Percentiles rank a stretch among this genome's conserved stretches.
Evolutionary conservation across 1,140 invertebrate species (phyloP).

Genomic region (Cylas formicarius): DNA sequence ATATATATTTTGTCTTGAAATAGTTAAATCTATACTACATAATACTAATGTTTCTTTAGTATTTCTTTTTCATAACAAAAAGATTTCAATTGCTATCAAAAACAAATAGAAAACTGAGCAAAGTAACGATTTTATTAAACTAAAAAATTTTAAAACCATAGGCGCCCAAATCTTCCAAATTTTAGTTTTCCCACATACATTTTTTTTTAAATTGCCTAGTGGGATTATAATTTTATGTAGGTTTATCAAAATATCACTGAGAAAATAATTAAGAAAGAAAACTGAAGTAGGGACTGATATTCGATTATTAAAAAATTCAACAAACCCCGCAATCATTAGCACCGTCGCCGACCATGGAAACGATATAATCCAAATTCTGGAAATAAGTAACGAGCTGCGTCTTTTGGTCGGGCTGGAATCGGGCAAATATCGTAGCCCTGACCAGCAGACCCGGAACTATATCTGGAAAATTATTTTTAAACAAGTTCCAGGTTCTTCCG

Average conservation of each 20-base stretch:
- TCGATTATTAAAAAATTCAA: constrained; percentile 9
- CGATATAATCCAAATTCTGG: constrained; percentile 74
- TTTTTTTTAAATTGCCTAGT: no score
- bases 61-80: no score
- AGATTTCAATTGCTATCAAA: no score
- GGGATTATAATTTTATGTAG: no score
- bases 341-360: constrained; percentile 88
- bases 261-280: not conserved
- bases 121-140: no score
- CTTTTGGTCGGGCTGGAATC: constrained; percentile 95
- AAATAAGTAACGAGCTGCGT: constrained; percentile 81
- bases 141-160: no score
- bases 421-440: constrained; percentile 80
- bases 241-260: not conserved
- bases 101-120: no score
- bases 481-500: constrained; percentile 63
- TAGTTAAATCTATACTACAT: not conserved
- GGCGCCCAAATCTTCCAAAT: no score
- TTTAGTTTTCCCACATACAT: no score
- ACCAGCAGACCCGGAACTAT: constrained; percentile 61
- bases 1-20: no score
- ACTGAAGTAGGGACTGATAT: not conserved
- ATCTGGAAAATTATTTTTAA: constrained; percentile 61
- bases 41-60: constrained; percentile 6
- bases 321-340: constrained; percentile 83